phyloP scores from a whole-genome alignment of 2,113 vertebrate species.

The Eubucco bourcierii region DNA sequence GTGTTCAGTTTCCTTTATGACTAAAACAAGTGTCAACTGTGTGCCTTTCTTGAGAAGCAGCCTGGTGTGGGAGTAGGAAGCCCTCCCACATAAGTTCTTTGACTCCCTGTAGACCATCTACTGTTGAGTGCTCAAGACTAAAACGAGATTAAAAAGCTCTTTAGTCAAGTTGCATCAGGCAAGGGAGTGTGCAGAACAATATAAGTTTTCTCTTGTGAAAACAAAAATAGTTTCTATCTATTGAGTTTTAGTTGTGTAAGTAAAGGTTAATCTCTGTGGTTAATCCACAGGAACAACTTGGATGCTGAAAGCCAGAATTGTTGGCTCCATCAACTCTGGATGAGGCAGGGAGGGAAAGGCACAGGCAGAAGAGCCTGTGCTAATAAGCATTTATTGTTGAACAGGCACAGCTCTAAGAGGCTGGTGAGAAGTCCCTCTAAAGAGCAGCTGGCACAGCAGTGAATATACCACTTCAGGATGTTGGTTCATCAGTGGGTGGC shows the following conservation, averaged over 20 bases:
- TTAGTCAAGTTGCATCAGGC: background rate
- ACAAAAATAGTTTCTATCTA: background rate
- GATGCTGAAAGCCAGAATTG: background rate
- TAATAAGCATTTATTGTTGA: background rate
- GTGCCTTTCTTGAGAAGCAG: slow-evolving; percentile 52
- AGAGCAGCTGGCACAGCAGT: background rate
- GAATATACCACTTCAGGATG: background rate
- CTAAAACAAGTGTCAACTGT: slow-evolving; percentile 10
- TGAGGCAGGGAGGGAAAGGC: background rate
- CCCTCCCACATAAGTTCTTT: background rate
- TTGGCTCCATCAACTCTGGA: background rate
- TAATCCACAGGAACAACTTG: background rate
- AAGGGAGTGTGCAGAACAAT: background rate
- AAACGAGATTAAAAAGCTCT: background rate
- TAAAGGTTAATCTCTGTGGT: background rate
- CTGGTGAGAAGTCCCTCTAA: background rate
- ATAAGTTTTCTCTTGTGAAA: background rate
- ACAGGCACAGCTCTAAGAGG: background rate
- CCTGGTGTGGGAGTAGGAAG: slow-evolving; percentile 37
- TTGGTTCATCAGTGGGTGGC: background rate
- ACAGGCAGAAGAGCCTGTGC: background rate
- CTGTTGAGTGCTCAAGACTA: background rate
- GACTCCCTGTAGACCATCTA: background rate
- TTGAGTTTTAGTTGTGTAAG: background rate
- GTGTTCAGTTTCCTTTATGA: slow-evolving; percentile 38